Conservation (phyloP, 2,797 vertebrate genomes). For the Tamandua tetradactyla region DNA sequence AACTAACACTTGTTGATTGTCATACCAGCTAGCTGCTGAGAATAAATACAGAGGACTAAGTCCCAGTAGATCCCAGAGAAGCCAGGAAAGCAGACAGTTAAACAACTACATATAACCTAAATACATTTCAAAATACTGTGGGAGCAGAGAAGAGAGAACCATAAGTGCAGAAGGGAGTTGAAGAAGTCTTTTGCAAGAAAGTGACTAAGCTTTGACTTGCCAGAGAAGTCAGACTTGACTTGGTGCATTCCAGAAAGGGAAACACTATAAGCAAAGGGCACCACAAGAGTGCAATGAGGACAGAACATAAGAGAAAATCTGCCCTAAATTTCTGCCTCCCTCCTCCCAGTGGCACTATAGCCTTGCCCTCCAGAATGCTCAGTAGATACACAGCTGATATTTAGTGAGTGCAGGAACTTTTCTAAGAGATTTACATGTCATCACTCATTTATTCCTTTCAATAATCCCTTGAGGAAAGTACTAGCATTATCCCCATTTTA, state of each 20-base stretch:
- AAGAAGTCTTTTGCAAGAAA: background rate
- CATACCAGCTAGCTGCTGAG: background rate
- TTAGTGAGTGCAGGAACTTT: too few relatives aligned
- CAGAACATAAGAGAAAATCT: background rate
- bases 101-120: background rate
- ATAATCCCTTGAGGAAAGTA: background rate
- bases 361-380: background rate
- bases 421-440: background rate
- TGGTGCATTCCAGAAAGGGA: background rate
- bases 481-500: background rate
- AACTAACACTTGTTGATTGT: background rate
- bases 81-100: background rate
- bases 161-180: accelerated
- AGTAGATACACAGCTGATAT: too few relatives aligned
- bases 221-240: background rate
- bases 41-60: background rate
- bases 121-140: background rate
- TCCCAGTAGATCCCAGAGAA: background rate
- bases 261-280: background rate
- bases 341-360: accelerated
- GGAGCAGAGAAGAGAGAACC: background rate
- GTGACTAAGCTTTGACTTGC: background rate
- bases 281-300: background rate
- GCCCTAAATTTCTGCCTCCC: background rate
- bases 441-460: background rate